These are phyloP conservation scores for Trachymyrmex cornetzi DNA, from an alignment of 1,140 invertebrate species.

Conservation along the genomic window DNA sequence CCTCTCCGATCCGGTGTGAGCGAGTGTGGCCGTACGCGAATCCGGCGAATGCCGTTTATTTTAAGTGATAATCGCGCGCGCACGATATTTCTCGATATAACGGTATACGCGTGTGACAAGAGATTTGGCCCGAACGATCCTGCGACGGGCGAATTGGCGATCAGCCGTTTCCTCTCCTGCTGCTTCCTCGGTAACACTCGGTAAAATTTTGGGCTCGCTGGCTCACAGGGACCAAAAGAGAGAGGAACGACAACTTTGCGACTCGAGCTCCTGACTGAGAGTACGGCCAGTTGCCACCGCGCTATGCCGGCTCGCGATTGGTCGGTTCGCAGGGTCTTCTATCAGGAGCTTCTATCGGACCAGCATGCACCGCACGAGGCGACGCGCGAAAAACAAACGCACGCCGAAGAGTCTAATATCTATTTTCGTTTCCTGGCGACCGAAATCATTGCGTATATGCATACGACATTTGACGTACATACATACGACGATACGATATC, in stretches of 20 bases:
- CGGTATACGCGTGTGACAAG: background rate
- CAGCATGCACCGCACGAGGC: conserved; percentile 78
- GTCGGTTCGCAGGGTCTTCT: conserved; percentile 84
- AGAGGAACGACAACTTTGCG: conserved; percentile 76
- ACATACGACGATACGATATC: too few species aligned
- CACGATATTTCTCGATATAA: background rate
- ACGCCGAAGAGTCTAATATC: background rate
- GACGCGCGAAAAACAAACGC: conserved; percentile 78
- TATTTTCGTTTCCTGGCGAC: background rate
- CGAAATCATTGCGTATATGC: background rate
- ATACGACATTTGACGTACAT: too few species aligned
- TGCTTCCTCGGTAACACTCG: conserved; percentile 65
- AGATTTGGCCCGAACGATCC: background rate
- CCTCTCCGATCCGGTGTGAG: conserved; percentile 24
- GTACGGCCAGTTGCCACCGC: conserved; percentile 73
- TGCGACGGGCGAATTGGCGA: background rate
- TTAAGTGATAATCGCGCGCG: conserved; percentile 25
- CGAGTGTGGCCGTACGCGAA: conserved; percentile 10
- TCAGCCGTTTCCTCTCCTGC: background rate
- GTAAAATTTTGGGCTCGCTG: conserved; percentile 76
- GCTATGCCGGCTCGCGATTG: conserved; percentile 80
- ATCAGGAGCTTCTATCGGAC: conserved; percentile 86
- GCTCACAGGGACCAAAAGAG: conserved; percentile 70
- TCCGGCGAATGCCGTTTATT: conserved; percentile 51
- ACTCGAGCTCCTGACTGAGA: conserved; percentile 81